Evolutionary conservation across 2,113 vertebrate genomes (phyloP).

Genomic region (Oxyura jamaicensis): DNA sequence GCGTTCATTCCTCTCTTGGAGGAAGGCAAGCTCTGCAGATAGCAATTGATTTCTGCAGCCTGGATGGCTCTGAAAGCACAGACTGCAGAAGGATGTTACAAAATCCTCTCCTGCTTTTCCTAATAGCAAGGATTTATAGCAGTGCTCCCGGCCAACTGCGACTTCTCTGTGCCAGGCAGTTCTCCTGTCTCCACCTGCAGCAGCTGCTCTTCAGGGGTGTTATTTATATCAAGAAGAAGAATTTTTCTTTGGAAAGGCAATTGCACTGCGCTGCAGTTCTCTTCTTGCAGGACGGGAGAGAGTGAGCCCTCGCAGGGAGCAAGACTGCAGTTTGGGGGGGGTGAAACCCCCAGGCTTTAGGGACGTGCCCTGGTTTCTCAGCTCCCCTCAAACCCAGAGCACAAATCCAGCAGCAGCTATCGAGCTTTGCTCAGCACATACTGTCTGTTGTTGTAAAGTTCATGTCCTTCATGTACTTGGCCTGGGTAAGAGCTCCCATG

Average conservation of each 20-base stretch:
- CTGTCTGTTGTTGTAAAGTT: neutral
- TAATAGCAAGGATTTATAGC: neutral
- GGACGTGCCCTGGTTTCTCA: fast-evolving
- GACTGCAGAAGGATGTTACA: neutral
- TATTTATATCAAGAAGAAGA: neutral
- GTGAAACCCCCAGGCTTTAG: neutral
- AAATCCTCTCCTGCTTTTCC: neutral
- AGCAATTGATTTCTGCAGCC: neutral
- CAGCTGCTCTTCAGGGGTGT: neutral
- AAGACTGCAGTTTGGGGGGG: fast-evolving
- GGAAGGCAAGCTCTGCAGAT: neutral
- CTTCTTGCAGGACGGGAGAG: neutral
- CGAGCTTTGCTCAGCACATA: fast-evolving
- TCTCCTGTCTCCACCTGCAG: neutral
- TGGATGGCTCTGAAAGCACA: neutral
- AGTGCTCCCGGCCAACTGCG: neutral
- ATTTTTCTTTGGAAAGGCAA: neutral
- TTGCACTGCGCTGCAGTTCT: fast-evolving
- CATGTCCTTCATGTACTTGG: neutral
- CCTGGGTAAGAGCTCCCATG: neutral
- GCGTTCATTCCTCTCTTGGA: neutral
- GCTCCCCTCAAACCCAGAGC: neutral
- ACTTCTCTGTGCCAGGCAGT: neutral
- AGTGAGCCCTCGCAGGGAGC: neutral
- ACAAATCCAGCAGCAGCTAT: fast-evolving